Evolutionary conservation across 2,797 vertebrate species (phyloP), one percentile per base, ranked within the genome.

Genomic region (Enoplosus armatus): DNA sequence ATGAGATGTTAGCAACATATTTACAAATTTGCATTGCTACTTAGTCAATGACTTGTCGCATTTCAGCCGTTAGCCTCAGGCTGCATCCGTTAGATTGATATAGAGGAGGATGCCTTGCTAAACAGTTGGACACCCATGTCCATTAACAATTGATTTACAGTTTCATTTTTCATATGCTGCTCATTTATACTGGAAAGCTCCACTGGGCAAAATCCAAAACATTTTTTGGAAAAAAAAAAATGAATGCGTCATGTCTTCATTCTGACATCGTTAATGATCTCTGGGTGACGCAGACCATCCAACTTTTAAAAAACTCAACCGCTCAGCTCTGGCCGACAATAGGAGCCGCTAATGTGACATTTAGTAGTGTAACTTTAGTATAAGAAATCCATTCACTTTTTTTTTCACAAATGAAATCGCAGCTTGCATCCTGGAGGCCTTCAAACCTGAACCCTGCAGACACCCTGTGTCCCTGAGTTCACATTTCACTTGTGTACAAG

Each of bases 401-500:
- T 43, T 43, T 72, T 50, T 47, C 1, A 59, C 37, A 39, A 39
- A 39, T 39, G 1, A 14, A 43, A 31, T 53, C 3, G 2, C 27
- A 39, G 55, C 5, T 18, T 8, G 27, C 15, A 20, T 41, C 29
- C n/a, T 18, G 10, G n/a, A 79, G 60, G 54, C 55, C 75, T 66
- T 50, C 47, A n/a, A 75, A 70, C 6, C 29, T 20, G 65, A 79
- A 69, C 55, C 59, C 53, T 68, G 47, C 65, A 60, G 45, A 87
- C 72, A 83, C 76, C 61, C 62, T 14, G 45, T 82, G 85, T 71
- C 82, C 85, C 80, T 2, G 37, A 70, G 68, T 87, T 90, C 84
- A 91, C 83, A 71, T 84, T 76, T 82, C 72, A 18, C 61, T n/a
- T 71, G 65, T 83, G 75, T 80, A 50, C 77, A 53, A 72, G 77